Base-by-base conservation (phyloP, 2,888 invertebrate genomes). In the Agrypnus murinus region DNA sequence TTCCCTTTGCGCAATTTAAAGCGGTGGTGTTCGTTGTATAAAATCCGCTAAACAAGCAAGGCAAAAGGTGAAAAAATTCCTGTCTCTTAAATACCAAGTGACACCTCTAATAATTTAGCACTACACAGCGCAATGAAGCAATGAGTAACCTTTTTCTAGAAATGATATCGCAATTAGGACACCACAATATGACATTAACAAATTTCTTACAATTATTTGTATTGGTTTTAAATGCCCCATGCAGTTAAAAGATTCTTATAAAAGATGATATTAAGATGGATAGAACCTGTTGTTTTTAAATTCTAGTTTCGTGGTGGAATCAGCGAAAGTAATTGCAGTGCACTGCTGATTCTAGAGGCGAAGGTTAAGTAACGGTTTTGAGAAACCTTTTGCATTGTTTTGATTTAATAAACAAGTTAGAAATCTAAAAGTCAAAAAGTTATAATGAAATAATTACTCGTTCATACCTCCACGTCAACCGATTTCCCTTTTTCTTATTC, bases 31-130 rank as follows among this genome's bases (percentile, higher is more conserved):
- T n/a, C 31, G 9, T n/a, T 7, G 50, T 32, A 3, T 19, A 36
- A 34, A 55, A 55, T 31, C n/a, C 34, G 10, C 17, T 15, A 14
- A 36, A 36, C 4, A 8, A n/a, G 10, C 32, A 15, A 32, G 25
- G 48, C 32, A 36, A 53, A 25, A 43, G 46, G 50, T 15, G 25
- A 17, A 36, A 48, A 50, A 55, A 55, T 55, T 34, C 55, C 32
- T 32, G 36, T 55, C 55, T 50, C 31, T 25, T 53, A 65, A 65
- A 65, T 65, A 55, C 32, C 64, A 65, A 65, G 64, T 57, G 55
- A 57, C 64, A 50, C 65, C 50, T 50, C 12, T 50, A 50, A 25
- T 50, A 31, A 65, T 65, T 45, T 66, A 34, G 46, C 58, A 50
- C 55, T 46, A 48, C 36, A 65, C 36, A 65, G 53, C 50, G 65